A percentile compares a stretch with the other conserved stretches of the same genome.
These are phyloP conservation scores for Balaenoptera acutorostrata DNA, from an alignment of 2,113 vertebrate species.

Conservation along the genomic window DNA sequence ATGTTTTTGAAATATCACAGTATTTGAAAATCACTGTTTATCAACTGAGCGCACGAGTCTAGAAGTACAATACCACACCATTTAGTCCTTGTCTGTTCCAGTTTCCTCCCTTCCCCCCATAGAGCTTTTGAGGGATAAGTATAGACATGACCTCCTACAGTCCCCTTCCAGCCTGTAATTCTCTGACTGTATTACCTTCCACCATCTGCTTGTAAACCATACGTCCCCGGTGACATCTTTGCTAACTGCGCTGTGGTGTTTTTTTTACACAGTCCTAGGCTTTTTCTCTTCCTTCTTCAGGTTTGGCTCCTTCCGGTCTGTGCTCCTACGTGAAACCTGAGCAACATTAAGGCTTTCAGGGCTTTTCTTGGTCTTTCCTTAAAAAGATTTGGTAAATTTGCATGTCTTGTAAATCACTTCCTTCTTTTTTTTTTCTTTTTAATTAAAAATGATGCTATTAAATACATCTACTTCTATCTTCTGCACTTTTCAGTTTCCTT, in stretches of 20 bases:
- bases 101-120: neutral
- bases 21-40: neutral
- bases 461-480: slow-evolving; percentile 67
- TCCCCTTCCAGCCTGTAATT: neutral
- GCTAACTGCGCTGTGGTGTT: slow-evolving; percentile 80
- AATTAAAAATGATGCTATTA: slow-evolving; percentile 72
- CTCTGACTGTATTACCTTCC: slow-evolving; percentile 62
- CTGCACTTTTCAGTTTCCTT: slow-evolving; percentile 70
- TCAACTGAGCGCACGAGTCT: neutral
- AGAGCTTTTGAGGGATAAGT: neutral
- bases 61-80: neutral
- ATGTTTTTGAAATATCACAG: neutral
- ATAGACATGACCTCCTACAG: neutral
- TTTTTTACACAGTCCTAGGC: slow-evolving; percentile 86
- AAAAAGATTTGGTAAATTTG: slow-evolving; percentile 97
- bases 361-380: slow-evolving; percentile 99
- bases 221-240: slow-evolving; percentile 71
- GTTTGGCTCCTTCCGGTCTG: slow-evolving; percentile 99
- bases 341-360: slow-evolving; percentile 98
- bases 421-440: slow-evolving; percentile 70
- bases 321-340: slow-evolving; percentile 99
- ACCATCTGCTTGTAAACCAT: slow-evolving; percentile 61
- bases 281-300: slow-evolving; percentile 95
- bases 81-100: neutral
- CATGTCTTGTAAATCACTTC: slow-evolving; percentile 84